Evolutionary conservation across 2,888 invertebrate genomes (phyloP), one percentile per base, ranked within the genome.

Genomic region (Leptogaster cylindrica): DNA sequence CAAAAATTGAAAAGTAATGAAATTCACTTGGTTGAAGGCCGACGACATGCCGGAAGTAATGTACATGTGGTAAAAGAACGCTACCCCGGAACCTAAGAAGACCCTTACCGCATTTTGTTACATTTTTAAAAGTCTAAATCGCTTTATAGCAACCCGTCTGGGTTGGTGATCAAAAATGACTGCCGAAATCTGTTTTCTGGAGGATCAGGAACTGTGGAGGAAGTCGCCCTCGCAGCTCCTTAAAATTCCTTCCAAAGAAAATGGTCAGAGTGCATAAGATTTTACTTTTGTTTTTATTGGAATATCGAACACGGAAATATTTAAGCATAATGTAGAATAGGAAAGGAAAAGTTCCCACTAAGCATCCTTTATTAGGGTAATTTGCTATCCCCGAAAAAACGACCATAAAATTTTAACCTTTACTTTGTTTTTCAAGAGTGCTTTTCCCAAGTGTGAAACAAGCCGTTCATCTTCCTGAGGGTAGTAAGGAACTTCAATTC

Each of bases 341-440:
- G n/a, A 39, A 52, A 8, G 16, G 27, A 33, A 52, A 20, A 33
- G 31, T 20, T 16, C 28, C 12, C 12, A 20, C 52, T 33, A 16
- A 52, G 52, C 52, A 52, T 52, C 52, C 33, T 52, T 52, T 52
- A 52, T 52, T 52, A 52, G 28, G 52, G 52, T 52, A 52, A 52
- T 52, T 52, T 52, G 52, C 52, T 5, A 33, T 33, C 31, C 33
- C 18, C 33, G 12, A 31, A 31, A 52, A 33, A 52, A 18, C 28
- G 33, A n/a, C 52, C 33, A 27, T 12, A 52, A 52, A 52, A 12
- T 52, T 52, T 33, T 33, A 52, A 52, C 31, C 33, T 52, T 28
- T 33, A 52, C 52, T 33, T 52, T 16, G 16, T 31, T 52, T 52
- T 18, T 16, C 20, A 33, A 16, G 18, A 14, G 31, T 8, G 33